Evolutionary conservation across 2,113 vertebrate species (phyloP).

Genomic region (Mionectes macconnelli): DNA sequence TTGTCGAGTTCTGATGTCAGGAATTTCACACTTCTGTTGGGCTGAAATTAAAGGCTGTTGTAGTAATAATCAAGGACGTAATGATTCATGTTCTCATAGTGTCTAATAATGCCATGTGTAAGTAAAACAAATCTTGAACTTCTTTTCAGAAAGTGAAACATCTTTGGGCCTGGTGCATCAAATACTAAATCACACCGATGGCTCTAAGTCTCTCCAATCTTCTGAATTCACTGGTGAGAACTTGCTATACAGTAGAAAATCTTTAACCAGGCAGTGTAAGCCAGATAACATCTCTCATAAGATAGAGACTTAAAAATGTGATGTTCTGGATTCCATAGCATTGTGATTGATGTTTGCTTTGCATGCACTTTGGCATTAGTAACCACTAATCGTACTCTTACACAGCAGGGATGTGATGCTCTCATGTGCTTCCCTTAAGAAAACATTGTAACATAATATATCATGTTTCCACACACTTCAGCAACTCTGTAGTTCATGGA

Average conservation of each 20-base stretch:
- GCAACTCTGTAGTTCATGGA: not conserved
- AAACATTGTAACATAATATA: rapidly evolving
- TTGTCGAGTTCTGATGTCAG: not conserved
- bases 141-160: constrained; percentile 58
- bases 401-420: not conserved
- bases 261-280: constrained; percentile 21
- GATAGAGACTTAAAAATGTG: not conserved
- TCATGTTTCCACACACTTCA: not conserved
- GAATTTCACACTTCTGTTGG: not conserved
- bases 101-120: not conserved
- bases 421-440: not conserved
- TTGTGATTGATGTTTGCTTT: constrained; percentile 8
- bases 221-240: constrained; percentile 59
- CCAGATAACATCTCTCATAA: not conserved
- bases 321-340: not conserved
- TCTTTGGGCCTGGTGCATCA: constrained; percentile 51
- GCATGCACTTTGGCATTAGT: constrained; percentile 6
- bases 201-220: constrained; percentile 52
- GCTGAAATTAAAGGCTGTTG: not conserved
- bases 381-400: not conserved
- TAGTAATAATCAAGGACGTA: not conserved
- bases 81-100: constrained; percentile 5
- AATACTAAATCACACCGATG: constrained; percentile 55
- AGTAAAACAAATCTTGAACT: constrained; percentile 49
- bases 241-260: constrained; percentile 29